Evolutionary conservation across 1,140 invertebrate genomes (phyloP), one percentile per base, ranked within the genome.

Genomic region (Trypoxylus dichotomus): DNA sequence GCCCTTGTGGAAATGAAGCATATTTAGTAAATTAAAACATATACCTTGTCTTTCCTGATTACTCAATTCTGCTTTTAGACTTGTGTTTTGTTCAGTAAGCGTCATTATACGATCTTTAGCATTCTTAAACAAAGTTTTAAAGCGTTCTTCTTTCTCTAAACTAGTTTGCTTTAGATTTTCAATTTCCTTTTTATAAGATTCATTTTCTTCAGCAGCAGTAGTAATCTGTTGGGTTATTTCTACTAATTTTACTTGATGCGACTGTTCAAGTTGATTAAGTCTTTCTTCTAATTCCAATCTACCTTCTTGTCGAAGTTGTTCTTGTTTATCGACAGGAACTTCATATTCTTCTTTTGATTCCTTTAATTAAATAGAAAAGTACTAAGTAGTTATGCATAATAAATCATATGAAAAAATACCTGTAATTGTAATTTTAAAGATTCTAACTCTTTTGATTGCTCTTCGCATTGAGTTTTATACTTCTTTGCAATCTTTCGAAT

Each of bases 401-500:
- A 58, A 58, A 58, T 27, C 7, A 27, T 2, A 68, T 27, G 15
- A 80, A 74, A 81, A 75, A 21, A 86, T 75, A 83, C 86, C 80
- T 88, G 86, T 19, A 87, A 86, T 54, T 85, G 82, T 76, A 84
- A 81, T 83, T 89, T 89, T 25, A 82, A 85, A 79, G 92, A 90
- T 83, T 94, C 92, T 3, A 91, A 86, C 3, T 87, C 87, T 83
- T 92, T 93, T 0, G 88, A 86, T 42, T 90, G 84, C 79, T 95
- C 94, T 84, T 96, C 94, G 83, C 91, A 96, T 82, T 94, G 94
- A 5, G 91, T 92, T 85, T 97, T 97, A 84, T 98, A 98, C 82
- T 96, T 96, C 79, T 96, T 94, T 2, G 95, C 97, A 83, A 98
- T 96, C 84, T 95, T 96, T 80, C 94, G 91, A 68, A 98, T 91